Evolutionary conservation across 1,140 invertebrate species (phyloP), one percentile per base, ranked within the genome.

Genomic region (Heliconius melpomene): DNA sequence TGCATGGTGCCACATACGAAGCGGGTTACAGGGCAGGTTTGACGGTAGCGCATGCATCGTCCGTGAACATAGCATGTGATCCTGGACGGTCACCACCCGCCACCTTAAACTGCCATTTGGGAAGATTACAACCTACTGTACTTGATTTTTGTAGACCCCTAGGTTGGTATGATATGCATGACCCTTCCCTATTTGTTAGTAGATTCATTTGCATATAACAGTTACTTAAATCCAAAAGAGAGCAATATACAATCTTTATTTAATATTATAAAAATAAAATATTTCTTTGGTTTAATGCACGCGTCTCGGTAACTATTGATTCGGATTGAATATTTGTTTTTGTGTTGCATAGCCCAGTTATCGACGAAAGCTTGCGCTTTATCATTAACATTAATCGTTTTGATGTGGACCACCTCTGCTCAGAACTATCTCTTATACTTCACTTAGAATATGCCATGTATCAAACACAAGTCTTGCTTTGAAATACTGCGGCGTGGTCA

Each of bases 31-130:
- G 97, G 66, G 95, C 96, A 9, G 97, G 97, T 5, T 94, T 97
- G 1, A 97, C 97, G 0, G 97, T 98, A 36, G 97, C 96, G 2
- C 97, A 98, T 87, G 97, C 97, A 0, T 97, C 97, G 3, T 95
- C 95, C 1, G 96, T 97, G 0, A 95, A 93, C 74, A 96, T 96
- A 70, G 95, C 96, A 66, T 97, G 97, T 85, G 96, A 97, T 72
- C 94, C 93, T 8, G 96, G 96, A 29, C 95, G 95, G 80, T 93
- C 92, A 3, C 94, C 94, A 1, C 89, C 94, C 0, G 94, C 93
- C 2, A 94, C 93, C 0, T 85, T 97, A 13, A 95, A 96, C 75
- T 98, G 97, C 85, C 95, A 96, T 79, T 92, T 97, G 74, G 97
- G 97, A 2, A 94, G 96, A 75, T 94, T 97, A 11, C 95, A 94